Evolutionary conservation across 2,113 vertebrate genomes (phyloP), one percentile per base, ranked within the genome.

Genomic region (Rhombomys opimus): DNA sequence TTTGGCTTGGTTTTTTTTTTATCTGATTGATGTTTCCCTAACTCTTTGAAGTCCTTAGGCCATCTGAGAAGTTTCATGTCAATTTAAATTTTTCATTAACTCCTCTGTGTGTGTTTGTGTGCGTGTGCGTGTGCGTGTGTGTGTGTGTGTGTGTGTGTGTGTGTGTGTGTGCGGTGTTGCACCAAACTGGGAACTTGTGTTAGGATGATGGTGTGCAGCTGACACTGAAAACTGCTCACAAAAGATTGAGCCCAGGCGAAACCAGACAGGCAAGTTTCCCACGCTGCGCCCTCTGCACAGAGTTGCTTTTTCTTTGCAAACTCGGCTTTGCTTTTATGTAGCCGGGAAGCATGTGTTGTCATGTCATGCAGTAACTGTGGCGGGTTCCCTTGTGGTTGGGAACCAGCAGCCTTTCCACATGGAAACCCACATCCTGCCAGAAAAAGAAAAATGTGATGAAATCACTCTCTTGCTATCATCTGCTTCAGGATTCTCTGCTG

Each of bases 271-370:
- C 90, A 20, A 7, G 0, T 97, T 98, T 88, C 87, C 95, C 93
- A 27, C 25, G 95, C 23, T 87, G 85, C 4, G 15, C 5, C 77
- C 4, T 92, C 50, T 86, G 90, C 11, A 1, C 63, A 25, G 97
- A 91, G 68, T 92, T 95, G 90, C 67, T 76, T 89, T 97, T 81
- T 82, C 94, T 97, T 97, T 78, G 91, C 86, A 96, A 87, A 73
- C 89, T 91, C 15, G 50, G 32, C 65, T 70, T n/a, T 85, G 73
- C 97, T 97, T 96, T 97, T 73, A 92, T 95, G 84, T 4, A 30
- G 63, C 23, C 78, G 68, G 10, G 12, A 96, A 95, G 93, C 0
- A 0, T 78, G 92, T 87, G 72, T 85, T 95, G 91, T 92, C 63
- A 88, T 95, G 91, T 82, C 59, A 52, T 81, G 87, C 76, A 93